Base-by-base conservation (phyloP, 2,113 vertebrate species). In the Ceuthmochares aereus region DNA sequence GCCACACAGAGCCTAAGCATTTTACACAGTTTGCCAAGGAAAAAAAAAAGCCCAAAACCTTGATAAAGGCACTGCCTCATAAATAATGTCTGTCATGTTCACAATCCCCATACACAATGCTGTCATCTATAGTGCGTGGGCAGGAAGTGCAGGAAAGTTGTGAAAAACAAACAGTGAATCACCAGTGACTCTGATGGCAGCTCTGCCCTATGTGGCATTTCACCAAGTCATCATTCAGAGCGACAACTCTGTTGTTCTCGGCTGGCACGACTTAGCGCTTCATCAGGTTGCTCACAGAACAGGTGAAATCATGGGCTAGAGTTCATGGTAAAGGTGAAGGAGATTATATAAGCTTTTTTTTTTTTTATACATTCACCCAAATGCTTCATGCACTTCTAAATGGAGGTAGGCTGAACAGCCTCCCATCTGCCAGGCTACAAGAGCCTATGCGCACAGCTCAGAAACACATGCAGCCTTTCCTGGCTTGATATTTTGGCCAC, bases 81-180 rank as follows among this genome's bases (percentile, higher is more conserved):
- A 95, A 96, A 88, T 90, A 92, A 79, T 77, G 93, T 78, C 73
- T 93, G 84, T 90, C 78, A 55, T 66, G 91, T 85, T 93, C 95
- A 58, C 83, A 76, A 89, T 55, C 86, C 58, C 60, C 74, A 86
- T 68, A 82, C 68, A 68, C 75, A 83, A 68, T 20, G 36, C 62
- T 97, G 92, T 92, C 92, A 92, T 66, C 58, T 76, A 66, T 5
- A 92, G 51, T 26, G 85, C 1, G 70, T 76, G 91, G 93, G 92
- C 87, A 94, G 80, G 30, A 63, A 86, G 89, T 2, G 8, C 32
- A 90, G 86, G 94, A 95, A 84, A 72, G 43, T 17, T 95, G 95
- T 93, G 84, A 90, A 72, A 97, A 97, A 94, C 91, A 94, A 92
- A 94, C 69, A 79, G 49, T 85, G 73, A 94, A 93, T 92, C 95